Percentiles rank a stretch among this genome's conserved stretches.
Evolutionary conservation across 2,888 invertebrate species (phyloP).

Genomic region (Myathropa florea): DNA sequence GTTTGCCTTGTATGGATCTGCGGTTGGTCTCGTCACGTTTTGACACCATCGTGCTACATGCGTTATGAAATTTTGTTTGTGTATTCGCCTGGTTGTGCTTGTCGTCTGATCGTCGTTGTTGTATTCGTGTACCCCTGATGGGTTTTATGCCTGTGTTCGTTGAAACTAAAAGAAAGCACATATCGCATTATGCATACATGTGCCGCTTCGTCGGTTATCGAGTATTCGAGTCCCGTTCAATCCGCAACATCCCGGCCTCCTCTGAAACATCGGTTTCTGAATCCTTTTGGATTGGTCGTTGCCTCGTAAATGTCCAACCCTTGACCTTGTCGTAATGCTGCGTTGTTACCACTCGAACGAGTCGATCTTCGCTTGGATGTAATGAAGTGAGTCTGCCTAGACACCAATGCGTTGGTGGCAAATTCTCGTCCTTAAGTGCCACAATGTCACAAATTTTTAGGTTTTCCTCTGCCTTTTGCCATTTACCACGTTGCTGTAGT

Average conservation of each 20-base stretch:
- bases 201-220: too few relatives aligned
- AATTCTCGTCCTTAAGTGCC: conserved; percentile 72
- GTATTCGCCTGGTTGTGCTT: too few relatives aligned
- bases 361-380: conserved; percentile 73
- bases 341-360: conserved; percentile 62
- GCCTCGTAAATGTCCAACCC: conserved; percentile 4
- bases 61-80: too few relatives aligned
- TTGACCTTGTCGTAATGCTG: conserved; percentile 19
- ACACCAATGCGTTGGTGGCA: conserved; percentile 72
- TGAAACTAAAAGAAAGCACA: too few relatives aligned
- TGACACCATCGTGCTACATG: too few relatives aligned
- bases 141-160: too few relatives aligned
- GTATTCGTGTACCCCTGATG: too few relatives aligned
- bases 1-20: too few relatives aligned
- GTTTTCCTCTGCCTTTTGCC: conserved; percentile 24
- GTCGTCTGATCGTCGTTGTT: too few relatives aligned
- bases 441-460: conserved; percentile 68
- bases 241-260: conserved; percentile 25
- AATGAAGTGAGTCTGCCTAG: conserved; percentile 69
- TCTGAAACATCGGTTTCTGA: conserved; percentile 38
- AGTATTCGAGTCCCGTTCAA: too few relatives aligned
- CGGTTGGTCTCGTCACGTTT: too few relatives aligned
- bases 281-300: conserved; percentile 12
- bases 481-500: conserved; percentile 12
- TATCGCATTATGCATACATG: too few relatives aligned